phyloP scores from a whole-genome alignment of 2,888 invertebrate genomes.

The Patella pellucida region DNA sequence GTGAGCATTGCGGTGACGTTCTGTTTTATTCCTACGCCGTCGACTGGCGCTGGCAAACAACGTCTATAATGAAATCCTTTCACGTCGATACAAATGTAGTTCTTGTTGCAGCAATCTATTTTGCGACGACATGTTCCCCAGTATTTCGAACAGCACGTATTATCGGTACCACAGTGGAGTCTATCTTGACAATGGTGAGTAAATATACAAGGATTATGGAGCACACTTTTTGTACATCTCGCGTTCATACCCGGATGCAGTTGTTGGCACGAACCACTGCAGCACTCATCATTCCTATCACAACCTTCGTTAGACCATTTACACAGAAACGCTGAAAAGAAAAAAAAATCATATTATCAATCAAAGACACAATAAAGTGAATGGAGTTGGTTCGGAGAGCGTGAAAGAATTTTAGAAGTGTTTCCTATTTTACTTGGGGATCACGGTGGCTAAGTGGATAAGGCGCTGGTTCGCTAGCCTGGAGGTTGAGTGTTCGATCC shows the following conservation, averaged over 20 bases:
- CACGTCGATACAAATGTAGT: slow-evolving; percentile 25
- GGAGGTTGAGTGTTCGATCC: too few relatives aligned
- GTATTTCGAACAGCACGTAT: slow-evolving; percentile 39
- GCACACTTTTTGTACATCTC: slow-evolving; percentile 32
- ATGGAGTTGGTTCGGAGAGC: too few relatives aligned
- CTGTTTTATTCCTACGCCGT: not conserved
- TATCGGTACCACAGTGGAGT: slow-evolving; percentile 32
- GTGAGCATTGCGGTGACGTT: not conserved
- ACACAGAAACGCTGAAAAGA: slow-evolving; percentile 30
- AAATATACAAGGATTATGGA: slow-evolving; percentile 25
- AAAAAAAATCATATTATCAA: not conserved
- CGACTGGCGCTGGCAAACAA: slow-evolving; percentile 23
- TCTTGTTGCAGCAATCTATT: slow-evolving; percentile 32
- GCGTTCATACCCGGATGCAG: slow-evolving; percentile 37
- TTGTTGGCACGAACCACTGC: slow-evolving; percentile 30
- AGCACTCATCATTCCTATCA: slow-evolving; percentile 26
- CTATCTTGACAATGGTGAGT: slow-evolving; percentile 35
- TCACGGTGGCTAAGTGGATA: too few relatives aligned
- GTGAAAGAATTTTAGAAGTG: too few relatives aligned
- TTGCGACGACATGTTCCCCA: slow-evolving; percentile 35
- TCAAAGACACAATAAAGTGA: not conserved
- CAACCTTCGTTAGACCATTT: slow-evolving; percentile 40
- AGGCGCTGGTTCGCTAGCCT: too few relatives aligned
- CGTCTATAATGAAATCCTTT: slow-evolving; percentile 38
- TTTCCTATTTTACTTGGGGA: too few relatives aligned